A percentile compares a stretch with the other conserved stretches of the same genome.
phyloP scores from a whole-genome alignment of 2,888 invertebrate genomes.

The Digitonthophagus gazella region DNA sequence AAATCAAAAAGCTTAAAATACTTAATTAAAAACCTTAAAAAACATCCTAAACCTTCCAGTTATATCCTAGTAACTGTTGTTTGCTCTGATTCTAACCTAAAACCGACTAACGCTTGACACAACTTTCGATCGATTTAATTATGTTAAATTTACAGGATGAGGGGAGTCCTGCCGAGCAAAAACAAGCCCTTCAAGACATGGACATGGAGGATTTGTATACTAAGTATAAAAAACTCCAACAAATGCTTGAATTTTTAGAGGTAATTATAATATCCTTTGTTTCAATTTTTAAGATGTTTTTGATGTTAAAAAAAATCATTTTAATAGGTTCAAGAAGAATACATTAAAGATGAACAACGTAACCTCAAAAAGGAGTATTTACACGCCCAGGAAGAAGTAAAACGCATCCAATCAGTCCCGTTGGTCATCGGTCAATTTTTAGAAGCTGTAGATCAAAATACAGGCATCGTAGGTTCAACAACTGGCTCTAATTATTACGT shows the following conservation, averaged over 20 bases:
- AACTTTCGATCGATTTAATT: slow-evolving; percentile 11
- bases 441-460: slow-evolving; percentile 99
- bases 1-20: slow-evolving; percentile 37
- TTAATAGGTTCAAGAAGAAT: slow-evolving; percentile 99
- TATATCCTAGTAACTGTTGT: slow-evolving; percentile 19
- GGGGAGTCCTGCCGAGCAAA: slow-evolving; percentile 64
- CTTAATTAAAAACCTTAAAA: background rate
- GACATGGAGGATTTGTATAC: slow-evolving; percentile 94
- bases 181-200: slow-evolving; percentile 73
- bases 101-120: slow-evolving; percentile 5
- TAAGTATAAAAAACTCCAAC: slow-evolving; percentile 95
- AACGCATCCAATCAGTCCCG: slow-evolving; percentile 98
- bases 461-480: slow-evolving; percentile 98
- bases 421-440: slow-evolving; percentile 98
- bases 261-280: too few relatives aligned
- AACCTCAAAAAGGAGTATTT: slow-evolving; percentile 98
- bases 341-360: slow-evolving; percentile 98
- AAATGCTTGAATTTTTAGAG: slow-evolving; percentile 94
- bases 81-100: slow-evolving; percentile 7
- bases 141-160: slow-evolving; percentile 60
- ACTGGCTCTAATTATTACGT: slow-evolving; percentile 99
- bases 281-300: too few relatives aligned
- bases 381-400: slow-evolving; percentile 97
- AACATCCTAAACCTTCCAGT: background rate
- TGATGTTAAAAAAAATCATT: too few relatives aligned